Evolutionary conservation across 2,113 vertebrate genomes (phyloP).

Genomic region (Macquaria australasica): DNA sequence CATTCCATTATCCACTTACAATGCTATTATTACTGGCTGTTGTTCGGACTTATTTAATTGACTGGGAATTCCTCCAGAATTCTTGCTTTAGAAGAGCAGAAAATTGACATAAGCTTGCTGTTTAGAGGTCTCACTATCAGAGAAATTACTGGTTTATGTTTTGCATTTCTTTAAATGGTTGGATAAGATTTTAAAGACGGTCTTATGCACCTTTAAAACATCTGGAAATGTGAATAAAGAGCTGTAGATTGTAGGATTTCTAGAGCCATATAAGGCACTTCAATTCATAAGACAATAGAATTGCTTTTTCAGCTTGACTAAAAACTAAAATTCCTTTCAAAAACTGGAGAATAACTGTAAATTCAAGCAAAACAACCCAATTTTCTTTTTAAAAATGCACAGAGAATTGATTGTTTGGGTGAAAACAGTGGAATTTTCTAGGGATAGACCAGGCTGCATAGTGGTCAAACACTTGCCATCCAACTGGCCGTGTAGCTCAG

Average conservation of each 20-base stretch:
- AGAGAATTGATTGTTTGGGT: not conserved
- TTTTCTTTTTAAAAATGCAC: not conserved
- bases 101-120: not conserved
- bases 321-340: not conserved
- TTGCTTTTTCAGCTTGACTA: not conserved
- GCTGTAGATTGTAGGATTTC: not conserved
- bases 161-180: slow-evolving; percentile 5
- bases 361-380: not conserved
- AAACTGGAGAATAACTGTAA: not conserved
- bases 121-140: not conserved
- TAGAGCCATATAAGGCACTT: not conserved
- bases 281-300: not conserved
- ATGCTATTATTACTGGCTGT: not conserved
- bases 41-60: not conserved
- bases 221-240: not conserved
- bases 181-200: not conserved
- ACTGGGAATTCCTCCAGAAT: not conserved
- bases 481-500: slow-evolving; percentile 7
- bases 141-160: not conserved
- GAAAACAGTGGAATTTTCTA: not conserved
- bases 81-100: not conserved
- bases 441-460: not conserved
- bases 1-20: slow-evolving; percentile 33
- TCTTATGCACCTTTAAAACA: not conserved
- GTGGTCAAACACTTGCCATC: slow-evolving; percentile 13